Evolutionary conservation across 2,888 invertebrate species (phyloP), one percentile per base, ranked within the genome.

Genomic region (Bombylius discolor): DNA sequence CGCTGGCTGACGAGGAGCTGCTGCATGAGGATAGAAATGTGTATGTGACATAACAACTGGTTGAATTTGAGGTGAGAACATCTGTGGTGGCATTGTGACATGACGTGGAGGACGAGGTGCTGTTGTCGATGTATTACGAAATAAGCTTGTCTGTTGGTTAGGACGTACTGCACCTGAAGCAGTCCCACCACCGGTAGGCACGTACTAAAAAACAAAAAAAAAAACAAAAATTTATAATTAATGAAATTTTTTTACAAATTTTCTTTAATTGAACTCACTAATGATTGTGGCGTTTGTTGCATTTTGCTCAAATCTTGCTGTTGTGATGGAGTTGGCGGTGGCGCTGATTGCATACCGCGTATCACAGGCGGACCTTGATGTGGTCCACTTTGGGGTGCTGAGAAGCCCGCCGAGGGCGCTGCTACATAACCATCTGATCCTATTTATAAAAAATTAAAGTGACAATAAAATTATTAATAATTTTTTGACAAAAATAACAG

Each of bases 361-460:
- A 66, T 51, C 56, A 65, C 61, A 49, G 70, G 61, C 50, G 69
- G 68, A 58, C 73, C 67, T 62, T 71, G 64, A 58, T 62, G 64
- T 58, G 62, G 63, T 52, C 66, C 68, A 66, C 65, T 65, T 62
- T 66, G 68, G 61, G 65, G 65, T 66, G 65, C 63, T 62, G 65
- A 60, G 60, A 62, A 64, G 64, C 67, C 69, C 66, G 63, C 62
- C 62, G 64, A 60, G 58, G 67, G 62, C 68, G 75, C 71, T 65
- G 70, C 74, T 74, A 77, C 72, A 67, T 69, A 70, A 70, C 65
- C 71, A 67, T 69, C 65, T 65, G 68, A 64, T 61, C 63, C 65
- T 68, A 59, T 36, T 52, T 60, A 44, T 52, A 55, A 57, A 58
- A 42, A 51, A 23, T 3, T 3, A 23, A 23, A 23, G 13, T 13